A percentile compares a stretch with the other conserved stretches of the same genome.
Conservation (phyloP, 2,797 vertebrate species). For the Champsocephalus gunnari region DNA sequence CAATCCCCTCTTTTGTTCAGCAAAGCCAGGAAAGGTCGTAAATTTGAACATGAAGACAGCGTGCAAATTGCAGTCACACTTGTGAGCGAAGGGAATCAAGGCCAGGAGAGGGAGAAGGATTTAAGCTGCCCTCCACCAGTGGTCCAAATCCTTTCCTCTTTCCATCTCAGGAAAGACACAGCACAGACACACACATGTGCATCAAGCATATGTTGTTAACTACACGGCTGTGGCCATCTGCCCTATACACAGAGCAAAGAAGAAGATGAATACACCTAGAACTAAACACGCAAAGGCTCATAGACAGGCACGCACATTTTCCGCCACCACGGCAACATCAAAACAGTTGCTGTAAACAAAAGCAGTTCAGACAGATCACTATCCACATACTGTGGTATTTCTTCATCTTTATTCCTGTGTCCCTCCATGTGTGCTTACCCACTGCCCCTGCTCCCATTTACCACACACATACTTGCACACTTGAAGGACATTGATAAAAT, state of each 20-base stretch:
- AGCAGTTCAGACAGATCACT: constrained; percentile 31
- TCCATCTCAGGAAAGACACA: constrained; percentile 42
- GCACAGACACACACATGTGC: constrained; percentile 21
- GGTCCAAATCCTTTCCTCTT: constrained; percentile 63
- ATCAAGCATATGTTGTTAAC: constrained; percentile 51
- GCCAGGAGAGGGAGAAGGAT: constrained; percentile 69
- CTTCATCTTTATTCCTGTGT: constrained; percentile 31
- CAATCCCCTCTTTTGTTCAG: constrained; percentile 81
- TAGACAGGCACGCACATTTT: constrained; percentile 30
- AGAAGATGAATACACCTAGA: constrained; percentile 56
- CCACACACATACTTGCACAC: constrained; percentile 11
- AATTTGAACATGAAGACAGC: constrained; percentile 84
- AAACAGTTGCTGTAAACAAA: constrained; percentile 54
- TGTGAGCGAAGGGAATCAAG: constrained; percentile 71
- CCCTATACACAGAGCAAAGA: constrained; percentile 14
- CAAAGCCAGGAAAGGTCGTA: constrained; percentile 77
- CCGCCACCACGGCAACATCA: constrained; percentile 52
- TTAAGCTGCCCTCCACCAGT: constrained; percentile 61
- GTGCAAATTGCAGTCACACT: constrained; percentile 86
- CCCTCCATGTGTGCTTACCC: constrained; percentile 13
- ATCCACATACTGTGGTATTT: constrained; percentile 16
- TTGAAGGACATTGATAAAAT: constrained; percentile 77
- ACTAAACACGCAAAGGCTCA: constrained; percentile 35
- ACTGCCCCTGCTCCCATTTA: constrained; percentile 19
- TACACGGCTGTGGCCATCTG: constrained; percentile 39